Conservation (phyloP, 2,888 invertebrate genomes). For the Netelia fuscicornis region DNA sequence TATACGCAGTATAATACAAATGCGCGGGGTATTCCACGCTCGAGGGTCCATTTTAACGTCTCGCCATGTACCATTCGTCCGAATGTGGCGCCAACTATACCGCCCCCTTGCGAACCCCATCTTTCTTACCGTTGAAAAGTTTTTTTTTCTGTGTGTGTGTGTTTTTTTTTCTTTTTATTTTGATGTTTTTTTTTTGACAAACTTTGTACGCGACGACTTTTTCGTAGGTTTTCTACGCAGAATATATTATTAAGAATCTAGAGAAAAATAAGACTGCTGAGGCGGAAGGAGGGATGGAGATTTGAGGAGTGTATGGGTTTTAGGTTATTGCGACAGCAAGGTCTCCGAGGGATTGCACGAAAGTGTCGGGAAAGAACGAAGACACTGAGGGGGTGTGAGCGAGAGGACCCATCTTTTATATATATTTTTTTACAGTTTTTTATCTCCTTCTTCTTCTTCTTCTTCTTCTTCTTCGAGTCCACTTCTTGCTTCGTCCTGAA, state of each 20-base stretch:
- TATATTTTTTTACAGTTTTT: slow-evolving; percentile 13
- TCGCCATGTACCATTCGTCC: slow-evolving; percentile 45
- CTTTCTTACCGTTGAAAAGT: slow-evolving; percentile 40
- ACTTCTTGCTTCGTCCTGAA: slow-evolving; percentile 36
- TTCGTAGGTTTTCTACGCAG: slow-evolving; percentile 27
- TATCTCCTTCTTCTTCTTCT: slow-evolving; percentile 17
- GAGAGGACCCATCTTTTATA: slow-evolving; percentile 56
- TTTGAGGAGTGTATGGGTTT: slow-evolving; percentile 13
- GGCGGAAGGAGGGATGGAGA: neutral
- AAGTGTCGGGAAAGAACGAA: slow-evolving; percentile 28
- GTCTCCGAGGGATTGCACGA: slow-evolving; percentile 28
- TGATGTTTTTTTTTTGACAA: slow-evolving; percentile 30
- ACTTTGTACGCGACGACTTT: slow-evolving; percentile 34
- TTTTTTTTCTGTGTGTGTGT: neutral
- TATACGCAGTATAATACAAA: slow-evolving; percentile 59
- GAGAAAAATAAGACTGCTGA: slow-evolving; percentile 9
- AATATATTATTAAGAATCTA: slow-evolving; percentile 36
- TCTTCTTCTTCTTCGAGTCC: slow-evolving; percentile 29
- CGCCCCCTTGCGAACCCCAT: slow-evolving; percentile 17
- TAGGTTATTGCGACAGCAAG: slow-evolving; percentile 56
- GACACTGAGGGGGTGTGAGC: slow-evolving; percentile 12
- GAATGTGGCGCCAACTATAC: slow-evolving; percentile 54
- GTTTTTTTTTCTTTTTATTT: slow-evolving; percentile 2
- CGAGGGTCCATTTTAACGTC: slow-evolving; percentile 61
- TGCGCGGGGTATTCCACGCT: slow-evolving; percentile 37